A percentile compares a stretch with the other conserved stretches of the same genome.
These are phyloP conservation scores for Drosophila fungiperda DNA, from an alignment of 2,888 invertebrate genomes.

Conservation along the genomic window DNA sequence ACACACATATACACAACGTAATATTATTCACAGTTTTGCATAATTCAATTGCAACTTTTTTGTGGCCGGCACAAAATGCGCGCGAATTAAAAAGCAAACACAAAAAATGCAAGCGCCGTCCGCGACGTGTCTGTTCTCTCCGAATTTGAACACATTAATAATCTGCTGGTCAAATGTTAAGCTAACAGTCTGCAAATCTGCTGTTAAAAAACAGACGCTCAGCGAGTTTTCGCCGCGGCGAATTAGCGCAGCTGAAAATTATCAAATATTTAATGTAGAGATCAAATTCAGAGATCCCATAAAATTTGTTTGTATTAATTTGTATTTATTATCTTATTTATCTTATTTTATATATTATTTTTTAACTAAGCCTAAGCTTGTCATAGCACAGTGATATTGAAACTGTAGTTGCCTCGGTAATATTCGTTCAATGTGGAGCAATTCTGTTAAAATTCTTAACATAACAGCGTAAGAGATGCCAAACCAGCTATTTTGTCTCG, in stretches of 20 bases:
- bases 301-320: background rate
- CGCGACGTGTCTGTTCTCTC: conserved; percentile 3
- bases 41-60: conserved; percentile 37
- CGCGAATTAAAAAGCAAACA: conserved; percentile 54
- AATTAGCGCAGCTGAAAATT: background rate
- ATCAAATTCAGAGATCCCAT: background rate
- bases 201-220: conserved; percentile 10
- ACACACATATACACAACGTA: conserved; percentile 1
- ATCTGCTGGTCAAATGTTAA: conserved; percentile 14
- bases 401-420: conserved; percentile 5
- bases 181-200: conserved; percentile 20
- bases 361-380: background rate
- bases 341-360: background rate
- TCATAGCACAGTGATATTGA: background rate
- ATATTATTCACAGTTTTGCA: conserved; percentile 20
- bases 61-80: conserved; percentile 69
- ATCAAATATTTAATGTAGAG: background rate
- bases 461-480: background rate
- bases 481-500: background rate
- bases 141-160: conserved; percentile 27
- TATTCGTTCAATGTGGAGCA: conserved; percentile 12
- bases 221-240: conserved; percentile 18
- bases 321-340: background rate
- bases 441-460: conserved; percentile 9
- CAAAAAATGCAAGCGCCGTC: conserved; percentile 5